phyloP scores from a whole-genome alignment of 2,888 invertebrate genomes.

The Athalia cordata region DNA sequence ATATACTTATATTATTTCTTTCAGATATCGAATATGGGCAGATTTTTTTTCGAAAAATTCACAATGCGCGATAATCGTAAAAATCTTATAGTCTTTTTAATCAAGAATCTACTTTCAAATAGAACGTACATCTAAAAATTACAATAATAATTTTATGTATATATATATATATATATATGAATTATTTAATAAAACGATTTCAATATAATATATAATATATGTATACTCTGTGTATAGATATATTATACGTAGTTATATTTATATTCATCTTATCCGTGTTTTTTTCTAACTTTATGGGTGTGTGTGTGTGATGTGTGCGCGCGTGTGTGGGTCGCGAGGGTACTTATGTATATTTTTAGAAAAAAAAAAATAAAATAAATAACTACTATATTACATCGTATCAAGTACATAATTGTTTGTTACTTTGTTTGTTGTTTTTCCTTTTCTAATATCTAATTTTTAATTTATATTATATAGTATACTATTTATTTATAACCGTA shows the following conservation, averaged over 20 bases:
- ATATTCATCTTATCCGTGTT: neutral
- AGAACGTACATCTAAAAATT: slow-evolving; percentile 33
- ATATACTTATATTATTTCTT: slow-evolving; percentile 9
- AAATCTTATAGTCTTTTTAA: slow-evolving; percentile 19
- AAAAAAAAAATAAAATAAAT: slow-evolving; percentile 44
- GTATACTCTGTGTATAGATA: neutral
- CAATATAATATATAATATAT: slow-evolving; percentile 18
- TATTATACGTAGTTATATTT: neutral
- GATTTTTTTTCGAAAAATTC: slow-evolving; percentile 24
- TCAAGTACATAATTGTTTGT: slow-evolving; percentile 41
- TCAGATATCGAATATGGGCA: slow-evolving; percentile 18
- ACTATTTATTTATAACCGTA: slow-evolving; percentile 1
- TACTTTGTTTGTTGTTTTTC: slow-evolving; percentile 28
- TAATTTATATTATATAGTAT: neutral
- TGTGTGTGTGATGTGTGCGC: slow-evolving; percentile 17
- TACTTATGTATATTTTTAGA: slow-evolving; percentile 42
- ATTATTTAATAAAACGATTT: slow-evolving; percentile 35
- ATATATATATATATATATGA: neutral
- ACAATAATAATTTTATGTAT: neutral
- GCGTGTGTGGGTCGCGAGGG: slow-evolving; percentile 3
- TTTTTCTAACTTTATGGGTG: neutral
- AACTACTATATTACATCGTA: slow-evolving; percentile 46
- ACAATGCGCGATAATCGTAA: slow-evolving; percentile 29
- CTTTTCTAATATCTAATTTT: slow-evolving; percentile 16
- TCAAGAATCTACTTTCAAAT: slow-evolving; percentile 43